phyloP scores from a whole-genome alignment of 2,113 vertebrate genomes.

The Myotis yumanensis region DNA sequence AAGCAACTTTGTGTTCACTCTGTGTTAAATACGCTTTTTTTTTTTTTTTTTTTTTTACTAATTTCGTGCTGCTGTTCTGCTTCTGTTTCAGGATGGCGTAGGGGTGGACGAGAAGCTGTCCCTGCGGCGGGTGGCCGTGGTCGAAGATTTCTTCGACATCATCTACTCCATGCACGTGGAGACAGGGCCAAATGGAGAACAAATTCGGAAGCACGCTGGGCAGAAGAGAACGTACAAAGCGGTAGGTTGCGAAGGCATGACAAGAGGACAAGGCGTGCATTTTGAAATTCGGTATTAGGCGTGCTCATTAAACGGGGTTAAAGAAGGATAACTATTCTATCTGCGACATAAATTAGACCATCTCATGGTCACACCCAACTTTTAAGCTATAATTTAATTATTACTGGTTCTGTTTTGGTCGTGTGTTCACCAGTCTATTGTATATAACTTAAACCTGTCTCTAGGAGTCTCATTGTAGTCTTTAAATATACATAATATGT shows the following conservation, averaged over 20 bases:
- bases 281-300: background rate
- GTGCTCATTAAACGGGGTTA: background rate
- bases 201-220: slow-evolving; percentile 90
- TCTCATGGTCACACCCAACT: background rate
- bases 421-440: background rate
- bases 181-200: slow-evolving; percentile 90
- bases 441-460: background rate
- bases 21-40: background rate
- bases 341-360: background rate
- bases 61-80: background rate
- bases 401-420: background rate
- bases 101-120: slow-evolving; percentile 90
- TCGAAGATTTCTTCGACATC: slow-evolving; percentile 92
- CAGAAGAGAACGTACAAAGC: slow-evolving; percentile 92
- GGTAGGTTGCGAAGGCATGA: slow-evolving; percentile 82
- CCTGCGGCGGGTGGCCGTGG: slow-evolving; percentile 88
- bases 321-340: background rate
- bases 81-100: slow-evolving; percentile 86
- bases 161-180: slow-evolving; percentile 93
- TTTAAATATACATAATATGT: slow-evolving; percentile 2
- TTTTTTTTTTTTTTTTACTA: slow-evolving; percentile 53
- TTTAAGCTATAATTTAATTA: slow-evolving; percentile 24
- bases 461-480: slow-evolving; percentile 10
- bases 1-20: background rate
- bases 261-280: background rate